Evolutionary conservation across 2,113 vertebrate genomes (phyloP).

Genomic region (Petroica traversi): DNA sequence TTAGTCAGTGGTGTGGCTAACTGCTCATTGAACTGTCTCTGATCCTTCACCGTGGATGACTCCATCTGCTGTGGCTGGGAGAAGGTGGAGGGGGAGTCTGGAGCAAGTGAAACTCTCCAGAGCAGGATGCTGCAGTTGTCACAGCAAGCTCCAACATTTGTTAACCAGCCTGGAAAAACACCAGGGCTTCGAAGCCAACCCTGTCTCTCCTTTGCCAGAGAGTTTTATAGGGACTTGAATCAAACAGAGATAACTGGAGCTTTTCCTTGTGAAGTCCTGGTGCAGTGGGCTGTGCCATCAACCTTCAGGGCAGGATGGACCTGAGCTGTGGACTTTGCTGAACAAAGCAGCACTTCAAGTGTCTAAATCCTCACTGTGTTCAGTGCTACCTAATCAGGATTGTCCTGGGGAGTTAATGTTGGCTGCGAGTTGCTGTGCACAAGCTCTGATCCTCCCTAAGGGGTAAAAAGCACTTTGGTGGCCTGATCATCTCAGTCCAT

Average conservation of each 20-base stretch:
- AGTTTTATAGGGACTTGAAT: not conserved
- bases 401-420: not conserved
- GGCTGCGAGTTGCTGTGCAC: not conserved
- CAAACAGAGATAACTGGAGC: not conserved
- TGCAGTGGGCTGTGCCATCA: not conserved
- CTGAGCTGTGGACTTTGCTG: not conserved
- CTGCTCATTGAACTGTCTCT: not conserved
- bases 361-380: not conserved
- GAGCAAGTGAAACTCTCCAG: not conserved
- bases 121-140: not conserved
- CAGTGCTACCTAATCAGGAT: not conserved
- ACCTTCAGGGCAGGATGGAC: not conserved
- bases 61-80: not conserved
- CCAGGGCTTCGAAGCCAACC: not conserved
- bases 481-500: not conserved
- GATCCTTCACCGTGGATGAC: not conserved
- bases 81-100: not conserved
- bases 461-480: not conserved
- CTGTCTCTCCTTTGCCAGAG: not conserved
- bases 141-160: rapidly evolving
- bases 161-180: not conserved
- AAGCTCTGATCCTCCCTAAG: not conserved
- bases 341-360: not conserved
- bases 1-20: not conserved
- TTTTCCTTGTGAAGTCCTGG: not conserved